phyloP scores from a whole-genome alignment of 2,113 vertebrate species.

The Sander vitreus region DNA sequence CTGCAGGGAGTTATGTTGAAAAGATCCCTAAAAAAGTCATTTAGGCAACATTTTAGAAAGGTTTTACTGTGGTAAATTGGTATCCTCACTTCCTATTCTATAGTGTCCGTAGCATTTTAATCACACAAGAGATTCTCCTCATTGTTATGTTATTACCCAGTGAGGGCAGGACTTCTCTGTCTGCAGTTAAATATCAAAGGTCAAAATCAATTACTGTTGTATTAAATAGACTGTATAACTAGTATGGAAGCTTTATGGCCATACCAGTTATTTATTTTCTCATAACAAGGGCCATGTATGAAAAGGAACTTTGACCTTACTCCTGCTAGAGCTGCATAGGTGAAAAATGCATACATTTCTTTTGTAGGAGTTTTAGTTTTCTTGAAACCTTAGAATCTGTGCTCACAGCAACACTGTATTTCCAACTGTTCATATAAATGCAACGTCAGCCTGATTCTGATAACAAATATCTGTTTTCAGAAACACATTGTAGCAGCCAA shows the following conservation, averaged over 20 bases:
- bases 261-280: conserved; percentile 29
- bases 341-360: neutral
- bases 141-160: conserved; percentile 27
- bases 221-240: conserved; percentile 34
- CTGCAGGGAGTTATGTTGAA: conserved; percentile 1
- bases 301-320: conserved; percentile 50
- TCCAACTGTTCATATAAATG: conserved; percentile 61
- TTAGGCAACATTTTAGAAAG: neutral
- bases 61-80: neutral
- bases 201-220: conserved; percentile 26
- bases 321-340: neutral
- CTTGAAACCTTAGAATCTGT: conserved; percentile 9
- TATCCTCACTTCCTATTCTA: neutral
- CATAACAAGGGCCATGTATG: conserved; percentile 9
- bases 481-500: conserved; percentile 88
- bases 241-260: conserved; percentile 26
- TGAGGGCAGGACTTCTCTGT: conserved; percentile 24
- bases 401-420: conserved; percentile 68
- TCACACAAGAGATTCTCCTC: conserved; percentile 15
- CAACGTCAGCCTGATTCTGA: conserved; percentile 79
- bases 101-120: conserved; percentile 12
- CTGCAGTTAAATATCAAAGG: conserved; percentile 59
- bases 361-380: neutral
- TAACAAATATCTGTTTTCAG: conserved; percentile 87
- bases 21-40: neutral